Base-by-base conservation (phyloP, 2,113 vertebrate genomes). In the Proterorhinus semilunaris region DNA sequence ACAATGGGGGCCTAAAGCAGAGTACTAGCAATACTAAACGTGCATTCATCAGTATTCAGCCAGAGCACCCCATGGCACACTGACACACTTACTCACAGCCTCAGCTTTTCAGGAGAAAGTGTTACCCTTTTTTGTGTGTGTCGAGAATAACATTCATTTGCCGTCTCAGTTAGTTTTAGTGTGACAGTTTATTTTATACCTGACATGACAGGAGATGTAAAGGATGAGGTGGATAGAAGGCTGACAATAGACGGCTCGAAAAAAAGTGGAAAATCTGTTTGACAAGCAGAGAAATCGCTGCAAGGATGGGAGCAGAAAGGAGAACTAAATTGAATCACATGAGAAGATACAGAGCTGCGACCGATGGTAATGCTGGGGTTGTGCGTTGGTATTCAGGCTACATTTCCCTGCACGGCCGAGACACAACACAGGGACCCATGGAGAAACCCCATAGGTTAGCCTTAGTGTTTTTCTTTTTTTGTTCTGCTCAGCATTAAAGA, bases 381-480 rank as follows among this genome's bases (percentile, higher is more conserved):
- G 16, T 57, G 54, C 71, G 72, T 86, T 78, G 71, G 62, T 66
- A 84, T 77, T 80, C 82, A 75, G 62, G 58, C 47, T 67, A 67
- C 79, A 75, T 81, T 71, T 74, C 67, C 72, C 85, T 83, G 82
- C 82, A 86, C 78, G 80, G 78, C 80, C 78, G 86, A 80, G 84
- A 77, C 61, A 77, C 65, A 85, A 79, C 85, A 53, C 79, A 81
- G 17, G 27, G 17, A 55, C 17, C 8, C 52, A 17, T 53, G n/a
- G 16, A 53, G 73, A 58, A 61, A 54, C 65, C 13, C 69, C 51
- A 43, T 63, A 63, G 43, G 43, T 0, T 8, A 6, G 36, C 27
- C 54, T 17, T 42, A 8, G 27, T 58, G 27, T 15, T 42, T 4
- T 58, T 10, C 10, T 58, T 10, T 42, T 10, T 42, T 36, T 42